A percentile compares a stretch with the other conserved stretches of the same genome.
phyloP scores from a whole-genome alignment of 1,140 invertebrate genomes.

The Ostrea edulis region DNA sequence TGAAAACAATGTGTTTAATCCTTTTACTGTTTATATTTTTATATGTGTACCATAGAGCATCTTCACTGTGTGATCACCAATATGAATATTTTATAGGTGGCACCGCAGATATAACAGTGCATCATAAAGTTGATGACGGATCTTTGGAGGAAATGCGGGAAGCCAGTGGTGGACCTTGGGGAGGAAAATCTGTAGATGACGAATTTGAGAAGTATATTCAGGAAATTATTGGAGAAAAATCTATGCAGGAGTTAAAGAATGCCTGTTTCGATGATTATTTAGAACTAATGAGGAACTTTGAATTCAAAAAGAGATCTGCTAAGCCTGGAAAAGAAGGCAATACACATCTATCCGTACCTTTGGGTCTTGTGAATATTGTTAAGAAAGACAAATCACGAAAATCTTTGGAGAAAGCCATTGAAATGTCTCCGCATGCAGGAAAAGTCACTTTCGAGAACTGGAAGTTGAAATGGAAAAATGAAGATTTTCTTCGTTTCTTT shows the following conservation, averaged over 20 bases:
- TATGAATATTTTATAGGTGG: slow-evolving; percentile 50
- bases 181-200: slow-evolving; percentile 56
- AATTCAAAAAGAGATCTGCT: slow-evolving; percentile 49
- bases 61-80: no score
- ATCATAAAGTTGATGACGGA: slow-evolving; percentile 43
- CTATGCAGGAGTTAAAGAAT: slow-evolving; percentile 39
- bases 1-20: no score
- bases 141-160: slow-evolving; percentile 50
- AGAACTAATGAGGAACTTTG: slow-evolving; percentile 51
- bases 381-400: neutral
- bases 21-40: no score
- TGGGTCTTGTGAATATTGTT: slow-evolving; percentile 29
- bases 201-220: slow-evolving; percentile 51
- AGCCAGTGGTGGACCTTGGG: slow-evolving; percentile 59
- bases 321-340: slow-evolving; percentile 40
- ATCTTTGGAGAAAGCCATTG: slow-evolving; percentile 29
- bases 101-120: slow-evolving; percentile 60
- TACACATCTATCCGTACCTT: slow-evolving; percentile 39
- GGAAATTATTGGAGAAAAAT: slow-evolving; percentile 44
- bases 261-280: slow-evolving; percentile 52
- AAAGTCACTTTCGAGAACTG: slow-evolving; percentile 43
- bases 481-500: slow-evolving; percentile 42
- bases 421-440: slow-evolving; percentile 18
- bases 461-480: slow-evolving; percentile 41
- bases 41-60: no score